Evolutionary conservation across 2,113 vertebrate species (phyloP).

Genomic region (Coreoperca whiteheadi): DNA sequence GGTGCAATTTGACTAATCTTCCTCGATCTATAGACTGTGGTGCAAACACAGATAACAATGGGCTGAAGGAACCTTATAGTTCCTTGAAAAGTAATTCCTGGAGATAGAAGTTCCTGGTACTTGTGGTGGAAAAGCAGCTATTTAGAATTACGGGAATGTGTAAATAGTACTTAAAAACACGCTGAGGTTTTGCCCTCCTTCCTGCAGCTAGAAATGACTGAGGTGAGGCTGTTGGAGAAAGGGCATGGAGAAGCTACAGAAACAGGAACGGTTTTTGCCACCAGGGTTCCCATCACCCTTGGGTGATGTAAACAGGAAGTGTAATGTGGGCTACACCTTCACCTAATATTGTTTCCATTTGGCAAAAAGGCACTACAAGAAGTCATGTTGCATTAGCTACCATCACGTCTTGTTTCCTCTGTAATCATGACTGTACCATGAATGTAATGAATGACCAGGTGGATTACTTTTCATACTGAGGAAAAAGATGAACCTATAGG

Average conservation of each 20-base stretch:
- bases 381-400: background rate
- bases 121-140: too few relatives aligned
- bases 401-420: background rate
- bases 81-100: too few relatives aligned
- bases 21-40: too few relatives aligned
- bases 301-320: too few relatives aligned
- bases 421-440: background rate
- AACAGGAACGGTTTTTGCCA: too few relatives aligned
- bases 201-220: constrained; percentile 8
- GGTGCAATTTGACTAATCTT: too few relatives aligned
- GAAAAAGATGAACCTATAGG: background rate
- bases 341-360: too few relatives aligned
- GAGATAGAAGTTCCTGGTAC: too few relatives aligned
- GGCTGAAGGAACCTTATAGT: too few relatives aligned
- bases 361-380: background rate
- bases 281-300: too few relatives aligned
- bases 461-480: background rate
- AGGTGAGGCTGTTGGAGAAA: constrained; percentile 22
- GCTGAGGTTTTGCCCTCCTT: background rate
- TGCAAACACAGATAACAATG: too few relatives aligned
- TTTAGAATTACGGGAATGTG: background rate
- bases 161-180: constrained; percentile 3
- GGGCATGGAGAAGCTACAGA: background rate
- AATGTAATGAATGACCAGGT: background rate
- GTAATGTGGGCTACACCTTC: too few relatives aligned